These are phyloP conservation scores for Hydrophis major DNA, from an alignment of 2,797 vertebrate genomes.

Conservation along the genomic window DNA sequence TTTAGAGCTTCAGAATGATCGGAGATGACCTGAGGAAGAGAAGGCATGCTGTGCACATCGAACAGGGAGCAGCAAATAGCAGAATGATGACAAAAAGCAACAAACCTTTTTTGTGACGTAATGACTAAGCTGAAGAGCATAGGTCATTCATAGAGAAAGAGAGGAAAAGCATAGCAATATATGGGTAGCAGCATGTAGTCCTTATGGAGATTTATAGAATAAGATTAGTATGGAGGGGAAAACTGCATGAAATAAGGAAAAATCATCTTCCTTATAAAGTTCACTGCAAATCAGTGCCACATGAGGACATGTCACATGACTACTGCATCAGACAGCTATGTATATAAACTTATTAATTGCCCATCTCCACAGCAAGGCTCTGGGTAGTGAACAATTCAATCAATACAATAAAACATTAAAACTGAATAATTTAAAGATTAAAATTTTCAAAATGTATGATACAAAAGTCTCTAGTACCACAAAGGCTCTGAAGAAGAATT, in stretches of 20 bases:
- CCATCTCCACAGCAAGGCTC: too few species aligned
- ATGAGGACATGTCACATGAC: neutral
- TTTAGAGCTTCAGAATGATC: slow-evolving; percentile 10
- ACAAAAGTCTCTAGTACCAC: neutral
- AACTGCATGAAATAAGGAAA: neutral
- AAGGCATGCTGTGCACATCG: neutral
- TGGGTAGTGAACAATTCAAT: too few species aligned
- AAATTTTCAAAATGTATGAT: neutral
- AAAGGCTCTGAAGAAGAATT: neutral
- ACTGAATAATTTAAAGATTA: too few species aligned
- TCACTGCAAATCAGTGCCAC: neutral
- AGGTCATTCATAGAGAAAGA: neutral
- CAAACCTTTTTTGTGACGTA: neutral
- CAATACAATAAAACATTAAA: too few species aligned
- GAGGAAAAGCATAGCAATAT: neutral
- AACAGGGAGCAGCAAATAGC: neutral
- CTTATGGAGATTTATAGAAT: neutral
- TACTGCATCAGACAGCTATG: neutral
- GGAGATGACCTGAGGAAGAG: neutral
- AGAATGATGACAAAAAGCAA: neutral
- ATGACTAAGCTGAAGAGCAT: neutral
- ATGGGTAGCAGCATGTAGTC: neutral
- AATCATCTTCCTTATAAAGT: neutral
- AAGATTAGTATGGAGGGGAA: neutral
- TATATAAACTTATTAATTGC: too few species aligned